Conservation (phyloP, 2,888 invertebrate species). For the Sympetrum striolatum region DNA sequence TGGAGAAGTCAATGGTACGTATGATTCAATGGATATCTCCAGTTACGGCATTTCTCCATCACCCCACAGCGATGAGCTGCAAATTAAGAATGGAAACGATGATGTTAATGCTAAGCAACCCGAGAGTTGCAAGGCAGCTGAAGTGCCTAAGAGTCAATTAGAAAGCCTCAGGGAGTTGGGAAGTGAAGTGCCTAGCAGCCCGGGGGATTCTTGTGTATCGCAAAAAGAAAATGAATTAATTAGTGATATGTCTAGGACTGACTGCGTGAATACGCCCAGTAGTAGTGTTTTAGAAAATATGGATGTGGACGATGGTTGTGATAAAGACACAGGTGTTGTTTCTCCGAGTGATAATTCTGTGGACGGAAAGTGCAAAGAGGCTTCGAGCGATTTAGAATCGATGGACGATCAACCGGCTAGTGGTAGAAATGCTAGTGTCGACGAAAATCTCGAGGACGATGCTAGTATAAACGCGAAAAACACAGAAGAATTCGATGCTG, state of each 20-base stretch:
- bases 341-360: constrained; percentile 50
- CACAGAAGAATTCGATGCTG: constrained; percentile 51
- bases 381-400: constrained; percentile 53
- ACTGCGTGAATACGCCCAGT: background rate
- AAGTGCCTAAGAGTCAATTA: constrained; percentile 49
- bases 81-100: constrained; percentile 44
- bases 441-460: constrained; percentile 53
- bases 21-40: constrained; percentile 50
- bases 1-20: constrained; percentile 59
- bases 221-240: constrained; percentile 28
- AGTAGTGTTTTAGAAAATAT: constrained; percentile 12
- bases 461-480: constrained; percentile 29
- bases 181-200: constrained; percentile 48
- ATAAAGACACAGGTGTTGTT: constrained; percentile 51
- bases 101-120: constrained; percentile 30
- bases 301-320: constrained; percentile 50
- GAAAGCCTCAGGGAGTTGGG: constrained; percentile 46
- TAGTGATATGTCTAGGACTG: constrained; percentile 4
- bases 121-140: constrained; percentile 42
- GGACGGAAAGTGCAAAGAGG: constrained; percentile 50
- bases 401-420: background rate
- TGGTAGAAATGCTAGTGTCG: constrained; percentile 52
- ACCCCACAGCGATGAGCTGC: constrained; percentile 46
- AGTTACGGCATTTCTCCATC: constrained; percentile 35
- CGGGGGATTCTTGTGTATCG: constrained; percentile 44